phyloP scores from a whole-genome alignment of 1,140 invertebrate species.

The Battus philenor region DNA sequence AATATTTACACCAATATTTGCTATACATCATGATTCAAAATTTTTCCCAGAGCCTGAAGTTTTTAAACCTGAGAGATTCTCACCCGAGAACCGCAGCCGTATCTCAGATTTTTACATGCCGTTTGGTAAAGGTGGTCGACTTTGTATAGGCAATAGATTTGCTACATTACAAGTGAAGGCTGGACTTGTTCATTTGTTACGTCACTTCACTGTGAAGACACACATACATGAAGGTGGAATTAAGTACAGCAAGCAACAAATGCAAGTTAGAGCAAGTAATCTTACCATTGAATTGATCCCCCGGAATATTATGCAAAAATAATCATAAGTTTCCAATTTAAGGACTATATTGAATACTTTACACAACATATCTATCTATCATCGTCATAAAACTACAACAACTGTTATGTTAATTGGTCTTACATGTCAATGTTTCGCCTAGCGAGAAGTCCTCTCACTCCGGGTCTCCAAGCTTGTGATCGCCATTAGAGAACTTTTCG shows the following conservation, averaged over 20 bases:
- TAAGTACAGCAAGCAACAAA: slow-evolving; percentile 7
- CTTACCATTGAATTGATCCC: slow-evolving; percentile 5
- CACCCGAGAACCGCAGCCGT: slow-evolving; percentile 45
- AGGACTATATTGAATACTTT: too few relatives aligned
- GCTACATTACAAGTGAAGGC: slow-evolving; percentile 67
- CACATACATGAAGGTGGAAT: slow-evolving; percentile 14
- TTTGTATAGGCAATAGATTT: slow-evolving; percentile 79
- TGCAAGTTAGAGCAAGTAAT: slow-evolving; percentile 12
- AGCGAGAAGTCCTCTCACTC: too few relatives aligned
- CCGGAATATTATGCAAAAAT: not conserved
- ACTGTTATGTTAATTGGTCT: too few relatives aligned
- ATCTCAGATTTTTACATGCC: slow-evolving; percentile 77
- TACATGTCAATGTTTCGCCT: too few relatives aligned
- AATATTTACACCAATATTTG: slow-evolving; percentile 15
- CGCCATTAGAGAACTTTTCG: too few relatives aligned
- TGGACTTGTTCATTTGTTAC: slow-evolving; percentile 43
- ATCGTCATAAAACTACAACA: too few relatives aligned
- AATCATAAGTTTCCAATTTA: too few relatives aligned
- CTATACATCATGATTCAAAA: slow-evolving; percentile 17
- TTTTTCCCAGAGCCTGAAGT: slow-evolving; percentile 67
- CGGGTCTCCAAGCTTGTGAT: too few relatives aligned
- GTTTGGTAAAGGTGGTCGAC: slow-evolving; percentile 82
- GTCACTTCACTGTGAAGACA: slow-evolving; percentile 34
- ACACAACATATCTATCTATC: too few relatives aligned
- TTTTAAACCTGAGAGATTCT: slow-evolving; percentile 79